phyloP scores from a whole-genome alignment of 2,888 invertebrate genomes.

The Aphidoletes aphidimyza region DNA sequence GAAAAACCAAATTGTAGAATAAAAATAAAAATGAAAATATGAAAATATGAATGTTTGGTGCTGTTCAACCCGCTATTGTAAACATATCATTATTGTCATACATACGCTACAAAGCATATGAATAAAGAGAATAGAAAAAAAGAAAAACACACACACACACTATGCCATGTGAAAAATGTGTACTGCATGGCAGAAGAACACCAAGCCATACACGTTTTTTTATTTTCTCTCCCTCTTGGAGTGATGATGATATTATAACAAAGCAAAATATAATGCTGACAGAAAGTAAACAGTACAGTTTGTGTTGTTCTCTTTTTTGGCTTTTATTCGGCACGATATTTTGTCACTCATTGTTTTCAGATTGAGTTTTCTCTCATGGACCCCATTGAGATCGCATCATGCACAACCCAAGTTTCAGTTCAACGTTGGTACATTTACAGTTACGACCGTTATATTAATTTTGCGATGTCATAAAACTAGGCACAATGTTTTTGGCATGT shows the following conservation, averaged over 20 bases:
- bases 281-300: not conserved
- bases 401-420: not conserved
- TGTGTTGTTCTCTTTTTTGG: not conserved
- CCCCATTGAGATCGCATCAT: not conserved
- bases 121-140: no score
- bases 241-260: not conserved
- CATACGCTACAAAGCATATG: not conserved
- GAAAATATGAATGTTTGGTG: conserved; percentile 7
- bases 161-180: no score
- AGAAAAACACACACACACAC: no score
- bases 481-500: not conserved
- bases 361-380: conserved; percentile 5
- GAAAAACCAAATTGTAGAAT: no score
- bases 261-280: not conserved
- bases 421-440: not conserved
- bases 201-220: not conserved
- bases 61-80: no score
- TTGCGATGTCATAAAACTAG: not conserved
- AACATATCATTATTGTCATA: not conserved
- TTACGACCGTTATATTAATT: conserved; percentile 32
- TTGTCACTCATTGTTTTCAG: not conserved
- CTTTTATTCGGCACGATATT: not conserved
- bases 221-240: not conserved
- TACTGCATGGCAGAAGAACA: not conserved
- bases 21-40: not conserved